These are phyloP conservation scores for Cephus runcator DNA, from an alignment of 2,888 invertebrate genomes.

Conservation along the genomic window DNA sequence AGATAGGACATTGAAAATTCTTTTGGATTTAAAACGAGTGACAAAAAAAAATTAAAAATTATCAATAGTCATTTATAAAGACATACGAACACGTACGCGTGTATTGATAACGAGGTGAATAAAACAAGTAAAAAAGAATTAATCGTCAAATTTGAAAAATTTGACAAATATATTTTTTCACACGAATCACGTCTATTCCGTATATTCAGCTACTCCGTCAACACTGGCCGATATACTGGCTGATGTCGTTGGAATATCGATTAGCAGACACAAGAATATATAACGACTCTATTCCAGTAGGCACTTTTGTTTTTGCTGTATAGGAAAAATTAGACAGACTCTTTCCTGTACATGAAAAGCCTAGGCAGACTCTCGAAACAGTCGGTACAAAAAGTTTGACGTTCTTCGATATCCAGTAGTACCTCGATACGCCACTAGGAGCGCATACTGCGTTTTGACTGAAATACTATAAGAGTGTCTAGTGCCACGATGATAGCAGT, in stretches of 20 bases:
- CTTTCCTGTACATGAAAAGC: too few species aligned
- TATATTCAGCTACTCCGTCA: background rate
- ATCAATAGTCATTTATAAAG: too few species aligned
- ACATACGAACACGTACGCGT: too few species aligned
- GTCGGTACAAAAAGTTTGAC: too few species aligned
- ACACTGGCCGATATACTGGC: background rate
- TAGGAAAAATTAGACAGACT: too few species aligned
- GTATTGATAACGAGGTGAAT: too few species aligned
- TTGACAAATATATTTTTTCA: too few species aligned
- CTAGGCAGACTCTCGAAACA: too few species aligned
- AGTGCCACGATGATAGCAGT: background rate
- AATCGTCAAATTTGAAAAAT: background rate
- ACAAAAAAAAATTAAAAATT: background rate
- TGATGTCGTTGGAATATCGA: background rate
- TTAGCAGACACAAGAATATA: background rate
- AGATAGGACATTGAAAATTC: background rate
- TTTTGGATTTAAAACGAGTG: background rate
- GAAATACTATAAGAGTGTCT: background rate
- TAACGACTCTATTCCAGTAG: too few species aligned
- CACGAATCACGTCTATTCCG: background rate
- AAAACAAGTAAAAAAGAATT: background rate
- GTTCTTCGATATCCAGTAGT: background rate
- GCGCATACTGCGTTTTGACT: background rate
- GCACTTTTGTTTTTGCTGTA: too few species aligned
- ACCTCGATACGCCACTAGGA: background rate